Evolutionary conservation across 2,113 vertebrate species (phyloP), one percentile per base, ranked within the genome.

Genomic region (Glaucidium brasilianum): DNA sequence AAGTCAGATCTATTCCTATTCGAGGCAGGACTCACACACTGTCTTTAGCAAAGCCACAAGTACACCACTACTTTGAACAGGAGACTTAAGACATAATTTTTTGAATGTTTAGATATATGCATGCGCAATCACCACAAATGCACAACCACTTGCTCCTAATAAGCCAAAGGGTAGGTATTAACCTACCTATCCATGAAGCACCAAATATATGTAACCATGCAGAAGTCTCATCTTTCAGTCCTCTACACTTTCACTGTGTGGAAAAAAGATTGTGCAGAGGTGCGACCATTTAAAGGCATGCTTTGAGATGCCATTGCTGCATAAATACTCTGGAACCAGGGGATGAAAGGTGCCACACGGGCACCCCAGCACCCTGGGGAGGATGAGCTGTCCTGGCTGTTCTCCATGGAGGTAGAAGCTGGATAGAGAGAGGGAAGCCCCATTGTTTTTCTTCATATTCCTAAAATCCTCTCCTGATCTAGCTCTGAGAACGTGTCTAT

Each of bases 121-220:
- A 7, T 2, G 7, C 0, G 7, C 75, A 1, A 5, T 30, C 30
- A 11, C 41, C 59, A 26, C 59, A n/a, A 56, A 19, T 1, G 21
- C 77, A 32, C 59, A 50, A 8, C 20, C 30, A 6, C 32, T 32
- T 32, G 47, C 32, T 60, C 66, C 52, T 53, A 4, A 15, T 30
- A 52, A 69, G 45, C 47, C 34, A 9, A 34, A 78, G 45, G 53
- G 32, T 13, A 8, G 6, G 15, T 23, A 12, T 45, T 27, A 52
- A 9, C 37, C 26, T 26, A 10, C 56, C 47, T 9, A 5, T 3
- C 66, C 1, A 3, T 9, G n/a, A 56, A n/a, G 73, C 75, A 30
- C 56, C 75, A 32, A 43, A 37, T 5, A 19, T 0, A 45, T 2
- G 3, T 12, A 4, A 39, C 12, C 15, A 10, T 4, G 55, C 19